These are phyloP conservation scores for Drosophila paulistorum DNA, from an alignment of 1,140 invertebrate genomes.

Conservation along the genomic window DNA sequence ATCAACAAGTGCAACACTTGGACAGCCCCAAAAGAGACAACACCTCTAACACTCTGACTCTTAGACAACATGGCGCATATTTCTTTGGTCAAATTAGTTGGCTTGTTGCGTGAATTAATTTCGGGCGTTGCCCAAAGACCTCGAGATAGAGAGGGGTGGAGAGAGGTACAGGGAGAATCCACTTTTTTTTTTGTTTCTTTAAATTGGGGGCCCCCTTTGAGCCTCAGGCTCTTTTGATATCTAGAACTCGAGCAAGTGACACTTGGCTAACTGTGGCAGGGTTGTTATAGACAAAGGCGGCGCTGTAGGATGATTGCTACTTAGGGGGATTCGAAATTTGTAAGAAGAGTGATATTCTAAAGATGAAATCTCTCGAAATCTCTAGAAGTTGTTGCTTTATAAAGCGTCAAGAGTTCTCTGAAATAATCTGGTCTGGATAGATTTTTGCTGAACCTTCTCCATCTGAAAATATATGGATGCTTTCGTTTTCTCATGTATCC, in stretches of 20 bases:
- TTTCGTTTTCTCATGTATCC: no score
- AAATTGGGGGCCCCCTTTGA: conserved; percentile 5
- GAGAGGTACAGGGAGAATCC: neutral
- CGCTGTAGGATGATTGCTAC: neutral
- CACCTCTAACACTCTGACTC: conserved; percentile 52
- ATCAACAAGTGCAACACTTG: conserved; percentile 78
- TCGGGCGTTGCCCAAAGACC: conserved; percentile 53
- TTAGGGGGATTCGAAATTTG: neutral
- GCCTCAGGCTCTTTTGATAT: conserved; percentile 27
- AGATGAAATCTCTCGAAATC: no score
- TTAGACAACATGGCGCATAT: conserved; percentile 49
- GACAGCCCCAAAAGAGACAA: conserved; percentile 57
- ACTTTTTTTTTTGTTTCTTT: neutral
- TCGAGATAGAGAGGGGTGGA: conserved; percentile 2
- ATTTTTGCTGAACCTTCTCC: no score
- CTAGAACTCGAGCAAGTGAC: neutral
- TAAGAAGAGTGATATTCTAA: neutral
- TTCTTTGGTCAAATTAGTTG: conserved; percentile 69
- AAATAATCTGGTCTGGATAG: no score
- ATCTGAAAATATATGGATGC: no score
- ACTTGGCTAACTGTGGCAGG: conserved; percentile 7
- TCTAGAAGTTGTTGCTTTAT: no score
- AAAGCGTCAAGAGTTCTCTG: no score
- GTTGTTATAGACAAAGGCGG: neutral
- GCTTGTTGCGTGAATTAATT: conserved; percentile 65